Base-by-base conservation (phyloP, 2,797 vertebrate genomes). In the Scarus forsteni region DNA sequence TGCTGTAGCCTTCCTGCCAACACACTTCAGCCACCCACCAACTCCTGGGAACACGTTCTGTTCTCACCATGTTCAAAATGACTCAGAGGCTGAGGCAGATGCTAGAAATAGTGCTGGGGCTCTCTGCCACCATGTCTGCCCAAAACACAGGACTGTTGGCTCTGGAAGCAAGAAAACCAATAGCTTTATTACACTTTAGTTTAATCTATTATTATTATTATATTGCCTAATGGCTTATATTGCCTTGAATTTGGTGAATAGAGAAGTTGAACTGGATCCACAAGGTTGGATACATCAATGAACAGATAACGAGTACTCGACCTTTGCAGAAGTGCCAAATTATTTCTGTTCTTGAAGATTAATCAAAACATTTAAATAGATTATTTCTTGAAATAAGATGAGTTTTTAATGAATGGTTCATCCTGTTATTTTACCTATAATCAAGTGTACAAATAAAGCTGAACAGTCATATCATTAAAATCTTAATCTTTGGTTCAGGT, bases 1-100 rank as follows among this genome's bases (percentile, higher is more conserved):
- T 79, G 81, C 76, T 79, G 63, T 77, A 60, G 59, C 18, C 6
- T 79, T 80, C 36, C 65, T 80, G 88, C 88, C 87, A 88, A 92
- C 83, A 87, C 86, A 74, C 74, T 88, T 79, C 60, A 88, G 70
- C 91, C 89, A 62, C 90, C 93, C 91, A 94, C 93, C 83, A 85
- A 78, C 88, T 90, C 77, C 80, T 82, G 73, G 80, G 79, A 89
- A 85, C 73, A 66, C 67, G 8, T 66, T 76, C 68, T 83, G 75
- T 85, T 92, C 86, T 87, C 81, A 60, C 70, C 71, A 69, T 77
- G 82, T 89, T 85, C 73, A 84, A 73, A 89, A 79, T 88, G 88
- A 89, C 80, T 91, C 83, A 84, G 75, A 83, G 77, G 77, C 82
- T 89, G 80, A 91, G 83, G 83, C 76, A 78, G 69, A 42, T 15